A percentile compares a stretch with the other conserved stretches of the same genome.
Conservation (phyloP, 37 sponge, comb jelly and placozoan genomes). For the Aplysina aerophoba region DNA sequence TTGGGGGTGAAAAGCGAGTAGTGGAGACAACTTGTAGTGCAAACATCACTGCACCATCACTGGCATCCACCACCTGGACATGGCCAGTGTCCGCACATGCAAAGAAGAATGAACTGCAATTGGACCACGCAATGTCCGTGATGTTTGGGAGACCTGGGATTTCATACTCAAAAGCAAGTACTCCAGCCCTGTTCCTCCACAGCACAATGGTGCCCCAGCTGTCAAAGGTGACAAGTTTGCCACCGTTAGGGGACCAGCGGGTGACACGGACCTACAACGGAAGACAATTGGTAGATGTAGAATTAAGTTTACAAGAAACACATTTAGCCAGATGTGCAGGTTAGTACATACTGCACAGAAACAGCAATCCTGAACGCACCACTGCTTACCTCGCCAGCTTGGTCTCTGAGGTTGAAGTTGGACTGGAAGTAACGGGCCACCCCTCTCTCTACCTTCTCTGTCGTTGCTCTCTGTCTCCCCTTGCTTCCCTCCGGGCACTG, state of each 20-base stretch:
- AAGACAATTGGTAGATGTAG: too few relatives aligned
- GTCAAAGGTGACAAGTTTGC: constrained; percentile 43
- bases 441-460: not conserved
- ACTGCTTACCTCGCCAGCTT: constrained; percentile 55
- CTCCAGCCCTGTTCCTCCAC: constrained; percentile 55
- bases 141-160: constrained; percentile 3
- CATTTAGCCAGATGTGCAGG: too few relatives aligned
- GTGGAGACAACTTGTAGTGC: constrained; percentile 37
- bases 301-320: too few relatives aligned
- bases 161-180: constrained; percentile 35
- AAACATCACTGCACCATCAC: constrained; percentile 27
- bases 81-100: constrained; percentile 40
- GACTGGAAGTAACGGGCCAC: constrained; percentile 6
- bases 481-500: not conserved
- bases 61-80: constrained; percentile 22
- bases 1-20: not conserved
- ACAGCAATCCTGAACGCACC: too few relatives aligned
- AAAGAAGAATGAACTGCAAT: constrained; percentile 32
- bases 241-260: constrained; percentile 43
- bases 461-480: not conserved
- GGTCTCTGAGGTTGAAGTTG: constrained; percentile 43
- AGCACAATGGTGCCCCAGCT: constrained; percentile 46
- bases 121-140: constrained; percentile 60
- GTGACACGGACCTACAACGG: constrained; percentile 50
- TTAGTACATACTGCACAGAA: too few relatives aligned